phyloP scores from a whole-genome alignment of 2,113 vertebrate genomes.

The Toxotes chatareus region DNA sequence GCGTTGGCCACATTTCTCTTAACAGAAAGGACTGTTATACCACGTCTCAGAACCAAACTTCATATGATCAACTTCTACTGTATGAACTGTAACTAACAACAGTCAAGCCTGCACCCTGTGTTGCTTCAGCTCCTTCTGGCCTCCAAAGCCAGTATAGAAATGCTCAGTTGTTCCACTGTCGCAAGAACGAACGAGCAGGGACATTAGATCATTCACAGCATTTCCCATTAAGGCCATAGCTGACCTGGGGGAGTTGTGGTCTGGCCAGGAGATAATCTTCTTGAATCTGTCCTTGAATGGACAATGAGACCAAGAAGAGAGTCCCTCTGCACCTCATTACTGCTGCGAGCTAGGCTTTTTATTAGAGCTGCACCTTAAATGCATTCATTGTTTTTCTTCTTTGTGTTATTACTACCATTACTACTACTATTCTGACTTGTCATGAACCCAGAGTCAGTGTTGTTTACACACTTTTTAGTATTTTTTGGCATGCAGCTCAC shows the following conservation, averaged over 20 bases:
- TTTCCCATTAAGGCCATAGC: conserved; percentile 49
- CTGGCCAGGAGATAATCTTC: conserved; percentile 48
- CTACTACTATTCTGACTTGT: conserved; percentile 25
- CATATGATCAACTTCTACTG: no score
- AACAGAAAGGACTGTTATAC: no score
- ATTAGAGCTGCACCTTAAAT: conserved; percentile 35
- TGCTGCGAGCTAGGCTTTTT: conserved; percentile 11
- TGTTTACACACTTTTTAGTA: conserved; percentile 56
- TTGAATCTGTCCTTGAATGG: conserved; percentile 40
- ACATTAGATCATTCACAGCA: conserved; percentile 55
- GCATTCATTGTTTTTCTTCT: conserved; percentile 24
- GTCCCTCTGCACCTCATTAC: conserved; percentile 53
- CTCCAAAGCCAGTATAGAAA: conserved; percentile 25
- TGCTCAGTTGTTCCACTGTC: conserved; percentile 56
- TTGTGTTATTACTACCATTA: conserved; percentile 22
- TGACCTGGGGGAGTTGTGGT: conserved; percentile 38
- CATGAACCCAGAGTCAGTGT: conserved; percentile 29
- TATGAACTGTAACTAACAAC: not conserved
- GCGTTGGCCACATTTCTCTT: no score
- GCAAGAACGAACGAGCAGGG: conserved; percentile 31
- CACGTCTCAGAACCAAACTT: no score
- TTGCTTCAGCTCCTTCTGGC: conserved; percentile 34
- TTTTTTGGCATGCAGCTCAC: conserved; percentile 58
- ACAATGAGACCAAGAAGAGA: conserved; percentile 36
- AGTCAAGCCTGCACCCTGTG: not conserved